Percentiles rank a stretch among this genome's conserved stretches.
Evolutionary conservation across 2,888 invertebrate species (phyloP).

Genomic region (Plebejus melissa): DNA sequence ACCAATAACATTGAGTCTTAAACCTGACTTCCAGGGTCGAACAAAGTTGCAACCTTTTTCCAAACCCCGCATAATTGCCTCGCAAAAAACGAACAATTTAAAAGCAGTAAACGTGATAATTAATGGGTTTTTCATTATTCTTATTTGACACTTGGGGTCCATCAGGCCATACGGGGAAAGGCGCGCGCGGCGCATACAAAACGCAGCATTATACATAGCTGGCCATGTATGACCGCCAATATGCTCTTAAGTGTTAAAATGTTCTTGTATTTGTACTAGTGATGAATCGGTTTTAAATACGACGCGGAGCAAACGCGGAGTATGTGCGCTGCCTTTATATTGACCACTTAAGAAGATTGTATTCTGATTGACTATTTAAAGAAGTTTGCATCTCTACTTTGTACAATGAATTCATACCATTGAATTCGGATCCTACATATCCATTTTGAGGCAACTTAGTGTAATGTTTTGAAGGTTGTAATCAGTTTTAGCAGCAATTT

Average conservation of each 20-base stretch:
- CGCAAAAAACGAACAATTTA: constrained; percentile 34
- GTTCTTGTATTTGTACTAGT: constrained; percentile 30
- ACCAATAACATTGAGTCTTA: background rate
- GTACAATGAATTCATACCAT: background rate
- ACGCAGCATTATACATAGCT: constrained; percentile 29
- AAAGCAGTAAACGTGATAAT: constrained; percentile 41
- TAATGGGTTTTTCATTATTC: constrained; percentile 43
- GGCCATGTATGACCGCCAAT: constrained; percentile 29
- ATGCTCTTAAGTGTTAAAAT: constrained; percentile 30
- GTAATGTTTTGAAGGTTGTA: too few species aligned
- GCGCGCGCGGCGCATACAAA: constrained; percentile 45
- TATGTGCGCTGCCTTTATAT: constrained; percentile 14
- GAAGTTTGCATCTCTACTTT: background rate
- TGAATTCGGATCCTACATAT: too few species aligned
- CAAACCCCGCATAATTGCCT: constrained; percentile 22
- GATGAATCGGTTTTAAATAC: constrained; percentile 26
- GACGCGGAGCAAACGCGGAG: background rate
- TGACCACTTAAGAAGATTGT: background rate
- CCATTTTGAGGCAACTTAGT: too few species aligned
- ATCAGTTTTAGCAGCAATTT: too few species aligned
- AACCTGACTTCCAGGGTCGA: background rate
- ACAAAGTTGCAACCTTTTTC: constrained; percentile 24
- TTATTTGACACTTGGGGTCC: constrained; percentile 43
- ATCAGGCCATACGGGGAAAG: constrained; percentile 33
- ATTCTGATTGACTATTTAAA: background rate